Evolutionary conservation across 2,888 invertebrate species (phyloP), one percentile per base, ranked within the genome.

Genomic region (Tanytarsus gracilentus): DNA sequence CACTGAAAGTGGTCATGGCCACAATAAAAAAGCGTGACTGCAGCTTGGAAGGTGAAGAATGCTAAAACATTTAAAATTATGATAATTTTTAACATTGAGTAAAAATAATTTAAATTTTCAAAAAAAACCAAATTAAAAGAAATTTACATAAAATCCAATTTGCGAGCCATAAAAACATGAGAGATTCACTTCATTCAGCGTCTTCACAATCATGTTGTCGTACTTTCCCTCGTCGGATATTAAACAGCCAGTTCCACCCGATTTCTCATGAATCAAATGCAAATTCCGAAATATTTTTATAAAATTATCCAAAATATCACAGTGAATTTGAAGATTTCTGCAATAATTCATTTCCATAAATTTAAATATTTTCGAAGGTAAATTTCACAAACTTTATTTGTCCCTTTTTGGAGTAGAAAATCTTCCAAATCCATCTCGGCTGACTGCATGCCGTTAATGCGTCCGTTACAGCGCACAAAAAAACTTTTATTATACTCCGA

Each of bases 151-250:
- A 76, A 93, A 92, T 21, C 90, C 93, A 62, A 92, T 76, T 69
- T 86, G 85, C 65, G 91, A 77, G 16, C 92, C 93, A 73, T 91
- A 94, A 73, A 94, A 94, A 68, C 87, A 86, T 71, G 88, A 87
- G 70, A 89, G 88, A 73, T 90, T 88, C 62, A 93, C 81, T 3
- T 44, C 44, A 18, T 44, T 44, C 11, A 11, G 23, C 23, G 44
- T 44, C 23, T 44, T 44, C 4, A 23, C 18, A 18, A 44, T 23
- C 4, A 44, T 18, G n/a, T 44, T 44, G 1, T 44, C 44, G 18
- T 18, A 18, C 11, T 44, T 18, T 7, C 44, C 23, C 5, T 8
- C 21, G 6, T 44, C 44, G 44, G 16, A 11, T 44, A 91, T 89
- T 48, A 92, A 73, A 60, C 78, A 79, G 0, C 79, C 84, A 0